phyloP scores from a whole-genome alignment of 2,888 invertebrate genomes.

The Latrodectus hesperus region DNA sequence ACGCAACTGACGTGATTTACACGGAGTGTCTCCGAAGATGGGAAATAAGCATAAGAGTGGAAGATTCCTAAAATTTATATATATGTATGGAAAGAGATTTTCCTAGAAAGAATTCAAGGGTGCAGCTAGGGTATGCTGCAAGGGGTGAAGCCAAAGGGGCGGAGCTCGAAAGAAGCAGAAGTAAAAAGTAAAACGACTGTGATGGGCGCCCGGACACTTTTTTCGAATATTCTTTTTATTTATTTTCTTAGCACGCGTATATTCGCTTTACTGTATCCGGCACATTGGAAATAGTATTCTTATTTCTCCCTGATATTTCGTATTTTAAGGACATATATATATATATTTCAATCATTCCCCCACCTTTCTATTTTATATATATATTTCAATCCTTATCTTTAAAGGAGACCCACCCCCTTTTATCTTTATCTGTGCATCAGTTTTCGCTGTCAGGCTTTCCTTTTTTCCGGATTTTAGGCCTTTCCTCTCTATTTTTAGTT shows the following conservation, averaged over 20 bases:
- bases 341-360: slow-evolving; percentile 48
- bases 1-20: slow-evolving; percentile 62
- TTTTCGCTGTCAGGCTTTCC: slow-evolving; percentile 59
- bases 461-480: slow-evolving; percentile 11
- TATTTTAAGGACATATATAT: slow-evolving; percentile 35
- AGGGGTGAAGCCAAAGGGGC: slow-evolving; percentile 16
- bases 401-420: slow-evolving; percentile 56
- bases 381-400: slow-evolving; percentile 53
- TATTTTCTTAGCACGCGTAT: slow-evolving; percentile 52
- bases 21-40: slow-evolving; percentile 57
- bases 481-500: slow-evolving; percentile 2
- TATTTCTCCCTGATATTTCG: slow-evolving; percentile 64
- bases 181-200: slow-evolving; percentile 53
- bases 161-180: slow-evolving; percentile 8
- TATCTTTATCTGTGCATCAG: slow-evolving; percentile 67
- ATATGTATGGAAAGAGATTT: slow-evolving; percentile 58
- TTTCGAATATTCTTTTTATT: slow-evolving; percentile 21
- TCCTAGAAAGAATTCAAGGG: slow-evolving; percentile 28
- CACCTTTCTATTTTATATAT: slow-evolving; percentile 31
- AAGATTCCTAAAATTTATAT: slow-evolving; percentile 51
- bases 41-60: slow-evolving; percentile 60
- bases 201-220: slow-evolving; percentile 46
- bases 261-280: slow-evolving; percentile 30
- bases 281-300: slow-evolving; percentile 65
- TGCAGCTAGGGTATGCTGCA: background rate